Evolutionary conservation across 2,797 vertebrate species (phyloP).

Genomic region (Phalloptychus januarius): DNA sequence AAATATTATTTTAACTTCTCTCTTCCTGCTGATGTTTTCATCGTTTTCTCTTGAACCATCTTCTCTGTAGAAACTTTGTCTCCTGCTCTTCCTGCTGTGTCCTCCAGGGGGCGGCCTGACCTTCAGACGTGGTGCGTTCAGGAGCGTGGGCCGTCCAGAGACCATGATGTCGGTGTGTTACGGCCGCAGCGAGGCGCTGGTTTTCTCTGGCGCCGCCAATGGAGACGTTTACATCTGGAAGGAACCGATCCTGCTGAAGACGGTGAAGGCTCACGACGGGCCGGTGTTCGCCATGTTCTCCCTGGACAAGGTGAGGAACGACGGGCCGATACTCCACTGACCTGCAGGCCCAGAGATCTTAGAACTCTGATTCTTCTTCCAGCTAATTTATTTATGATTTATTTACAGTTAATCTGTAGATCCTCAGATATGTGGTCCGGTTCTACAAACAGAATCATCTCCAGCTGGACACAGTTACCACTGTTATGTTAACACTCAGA

Average conservation of each 20-base stretch:
- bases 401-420: not conserved
- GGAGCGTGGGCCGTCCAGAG: conserved; percentile 85
- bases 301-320: conserved; percentile 88
- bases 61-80: not conserved
- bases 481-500: no score
- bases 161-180: conserved; percentile 97
- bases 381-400: not conserved
- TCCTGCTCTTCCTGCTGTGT: not conserved
- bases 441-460: not conserved
- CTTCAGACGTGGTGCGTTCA: conserved; percentile 87
- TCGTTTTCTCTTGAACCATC: not conserved
- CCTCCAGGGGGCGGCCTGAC: conserved; percentile 90
- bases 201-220: conserved; percentile 91
- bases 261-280: conserved; percentile 93
- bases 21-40: not conserved
- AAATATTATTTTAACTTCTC: not conserved
- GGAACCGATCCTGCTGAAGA: conserved; percentile 88
- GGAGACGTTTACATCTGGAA: conserved; percentile 98
- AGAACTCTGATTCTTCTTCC: not conserved
- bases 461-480: no score
- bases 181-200: conserved; percentile 88
- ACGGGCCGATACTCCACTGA: not conserved
- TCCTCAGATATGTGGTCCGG: not conserved
- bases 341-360: not conserved
- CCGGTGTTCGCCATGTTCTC: conserved; percentile 96